Base-by-base conservation (phyloP, 2,113 vertebrate species). In the Psilopogon haemacephalus region DNA sequence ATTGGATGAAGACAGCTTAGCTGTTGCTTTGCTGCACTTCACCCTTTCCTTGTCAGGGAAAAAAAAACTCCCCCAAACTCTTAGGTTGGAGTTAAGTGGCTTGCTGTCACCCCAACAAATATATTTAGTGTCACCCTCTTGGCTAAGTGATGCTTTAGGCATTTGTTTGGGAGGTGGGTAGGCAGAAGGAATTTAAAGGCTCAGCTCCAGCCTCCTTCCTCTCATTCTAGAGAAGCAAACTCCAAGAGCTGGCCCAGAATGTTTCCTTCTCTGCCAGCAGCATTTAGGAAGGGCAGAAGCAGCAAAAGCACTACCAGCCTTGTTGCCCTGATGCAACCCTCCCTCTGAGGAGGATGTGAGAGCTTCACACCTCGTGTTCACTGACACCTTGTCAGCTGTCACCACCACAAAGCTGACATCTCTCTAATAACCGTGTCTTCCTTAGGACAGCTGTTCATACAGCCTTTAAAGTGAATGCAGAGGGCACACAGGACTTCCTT, bases 371-470 rank as follows among this genome's bases (percentile, higher is more conserved):
- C 44, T 59, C 8, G 2, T 1, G 15, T 5, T 62, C 35, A 40
- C 14, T 0, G 3, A 42, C 35, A 56, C 38, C 13, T 14, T 5
- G 55, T 12, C 70, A 67, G 46, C 73, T 17, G 72, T 30, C 68
- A 50, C 38, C 40, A 48, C 26, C 52, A 40, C 6, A 5, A 18
- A 0, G 1, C 68, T n/a, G 44, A 33, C 30, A 55, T 15, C 67
- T 38, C 2, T 14, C 30, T 15, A 28, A 56, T 15, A 21, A 52
- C 2, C 4, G 62, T 6, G 28, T 3, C 59, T 42, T 0, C 0
- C 32, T 62, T 15, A 32, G 58, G 40, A 32, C 42, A 74, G 56
- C 56, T 68, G 5, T n/a, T 75, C 9, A 16, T 11, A 58, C 65
- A 88, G 56, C 60, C 42, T 63, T 56, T 50, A 16, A 67, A 71